Conservation (phyloP, 2,888 invertebrate genomes). For the Palloptera scutellata region DNA sequence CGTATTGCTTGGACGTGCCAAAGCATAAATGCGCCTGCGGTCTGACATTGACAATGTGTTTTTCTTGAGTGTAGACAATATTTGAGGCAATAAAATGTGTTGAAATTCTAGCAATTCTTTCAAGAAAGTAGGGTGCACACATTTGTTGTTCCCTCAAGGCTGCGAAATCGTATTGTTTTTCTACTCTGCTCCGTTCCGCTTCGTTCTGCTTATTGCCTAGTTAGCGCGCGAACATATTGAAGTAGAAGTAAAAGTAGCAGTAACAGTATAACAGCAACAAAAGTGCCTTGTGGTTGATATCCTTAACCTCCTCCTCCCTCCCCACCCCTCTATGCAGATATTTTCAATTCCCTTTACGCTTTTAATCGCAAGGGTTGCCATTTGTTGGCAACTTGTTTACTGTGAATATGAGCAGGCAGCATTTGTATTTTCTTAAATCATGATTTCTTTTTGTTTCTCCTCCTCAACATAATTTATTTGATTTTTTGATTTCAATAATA, state of each 20-base stretch:
- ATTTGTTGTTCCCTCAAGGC: no score
- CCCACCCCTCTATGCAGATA: background rate
- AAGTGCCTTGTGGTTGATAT: no score
- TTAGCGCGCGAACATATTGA: no score
- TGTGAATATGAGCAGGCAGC: background rate
- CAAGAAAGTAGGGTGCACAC: no score
- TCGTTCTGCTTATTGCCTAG: no score
- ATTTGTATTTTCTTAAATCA: no score
- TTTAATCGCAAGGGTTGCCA: background rate
- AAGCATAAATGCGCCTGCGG: constrained; percentile 50
- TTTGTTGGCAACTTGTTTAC: constrained; percentile 5
- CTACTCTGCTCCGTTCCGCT: no score
- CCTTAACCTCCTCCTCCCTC: background rate
- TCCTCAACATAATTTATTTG: constrained; percentile 56
- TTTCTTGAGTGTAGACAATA: constrained; percentile 31
- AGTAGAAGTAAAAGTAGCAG: no score
- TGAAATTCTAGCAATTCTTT: background rate
- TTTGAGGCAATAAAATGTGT: constrained; percentile 25
- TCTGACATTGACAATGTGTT: constrained; percentile 53
- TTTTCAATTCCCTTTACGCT: background rate
- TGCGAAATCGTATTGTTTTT: no score
- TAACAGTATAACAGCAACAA: no score
- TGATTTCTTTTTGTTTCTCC: constrained; percentile 11
- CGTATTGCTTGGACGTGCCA: constrained; percentile 42
- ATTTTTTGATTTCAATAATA: constrained; percentile 49